Percentiles rank a stretch among this genome's conserved stretches.
phyloP scores from a whole-genome alignment of 2,113 vertebrate genomes.

The Mesocricetus auratus region DNA sequence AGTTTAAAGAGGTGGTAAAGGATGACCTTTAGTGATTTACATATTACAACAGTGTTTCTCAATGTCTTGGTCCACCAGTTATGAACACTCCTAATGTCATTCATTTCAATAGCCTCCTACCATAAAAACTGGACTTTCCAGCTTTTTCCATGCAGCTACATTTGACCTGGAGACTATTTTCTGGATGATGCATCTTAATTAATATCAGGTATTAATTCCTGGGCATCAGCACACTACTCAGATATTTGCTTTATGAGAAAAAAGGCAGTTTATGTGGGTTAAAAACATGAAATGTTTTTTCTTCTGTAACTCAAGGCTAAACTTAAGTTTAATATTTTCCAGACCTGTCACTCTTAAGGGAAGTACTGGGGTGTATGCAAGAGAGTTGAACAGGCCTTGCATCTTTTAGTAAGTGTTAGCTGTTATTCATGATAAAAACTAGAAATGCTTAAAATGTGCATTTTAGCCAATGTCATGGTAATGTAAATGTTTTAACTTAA shows the following conservation, averaged over 20 bases:
- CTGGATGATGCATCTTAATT: neutral
- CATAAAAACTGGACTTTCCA: neutral
- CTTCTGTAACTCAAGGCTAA: neutral
- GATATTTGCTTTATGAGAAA: conserved; percentile 32
- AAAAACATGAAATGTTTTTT: neutral
- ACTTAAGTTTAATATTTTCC: neutral
- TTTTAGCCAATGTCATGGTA: neutral
- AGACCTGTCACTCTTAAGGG: neutral
- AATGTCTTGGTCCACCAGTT: neutral
- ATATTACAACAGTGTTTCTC: neutral
- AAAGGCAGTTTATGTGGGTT: neutral
- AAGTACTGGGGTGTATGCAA: neutral
- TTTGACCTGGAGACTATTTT: neutral
- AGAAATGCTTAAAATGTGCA: neutral
- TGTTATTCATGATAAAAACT: neutral
- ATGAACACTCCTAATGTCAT: neutral
- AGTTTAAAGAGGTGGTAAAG: neutral
- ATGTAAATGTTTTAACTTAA: neutral
- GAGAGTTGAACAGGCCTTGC: neutral
- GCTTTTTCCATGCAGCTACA: neutral
- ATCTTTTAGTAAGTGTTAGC: neutral
- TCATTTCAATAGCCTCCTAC: neutral
- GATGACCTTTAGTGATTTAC: neutral
- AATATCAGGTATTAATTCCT: neutral
- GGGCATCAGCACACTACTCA: neutral